These are phyloP conservation scores for Neuroscelio doddi DNA, from an alignment of 2,888 invertebrate genomes.

Conservation along the genomic window DNA sequence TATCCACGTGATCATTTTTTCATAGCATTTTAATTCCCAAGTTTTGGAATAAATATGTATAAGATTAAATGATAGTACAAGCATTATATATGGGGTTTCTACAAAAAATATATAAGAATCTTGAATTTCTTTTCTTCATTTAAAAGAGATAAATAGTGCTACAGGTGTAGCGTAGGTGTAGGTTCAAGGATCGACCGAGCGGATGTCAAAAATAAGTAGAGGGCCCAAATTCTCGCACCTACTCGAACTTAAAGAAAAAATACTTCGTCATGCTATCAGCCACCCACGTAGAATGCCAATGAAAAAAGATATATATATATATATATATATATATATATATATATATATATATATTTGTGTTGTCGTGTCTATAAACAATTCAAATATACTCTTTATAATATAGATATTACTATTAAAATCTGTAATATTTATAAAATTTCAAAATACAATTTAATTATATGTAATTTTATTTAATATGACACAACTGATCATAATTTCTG, in stretches of 20 bases:
- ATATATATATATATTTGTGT: constrained; percentile 16
- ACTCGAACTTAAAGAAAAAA: constrained; percentile 40
- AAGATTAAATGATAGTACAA: constrained; percentile 28
- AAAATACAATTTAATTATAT: too few species aligned
- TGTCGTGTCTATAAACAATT: not conserved
- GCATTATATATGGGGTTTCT: too few species aligned
- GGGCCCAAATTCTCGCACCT: constrained; percentile 49
- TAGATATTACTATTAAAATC: too few species aligned
- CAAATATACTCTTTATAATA: not conserved
- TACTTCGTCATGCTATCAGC: constrained; percentile 44
- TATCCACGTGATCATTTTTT: constrained; percentile 33
- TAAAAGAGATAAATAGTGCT: constrained; percentile 41
- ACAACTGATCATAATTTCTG: too few species aligned
- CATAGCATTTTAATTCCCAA: constrained; percentile 24
- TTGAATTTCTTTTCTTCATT: constrained; percentile 12
- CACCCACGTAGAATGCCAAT: constrained; percentile 39
- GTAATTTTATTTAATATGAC: too few species aligned
- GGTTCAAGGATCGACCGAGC: constrained; percentile 44
- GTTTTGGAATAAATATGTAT: constrained; percentile 37
- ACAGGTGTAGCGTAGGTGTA: constrained; percentile 48
- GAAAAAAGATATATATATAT: constrained; percentile 9
- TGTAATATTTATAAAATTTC: too few species aligned
- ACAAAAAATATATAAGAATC: constrained; percentile 22
- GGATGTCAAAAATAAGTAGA: constrained; percentile 46
- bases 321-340: too few species aligned